A percentile compares a stretch with the other conserved stretches of the same genome.
Evolutionary conservation across 2,888 invertebrate species (phyloP).

Genomic region (Merodon equestris): DNA sequence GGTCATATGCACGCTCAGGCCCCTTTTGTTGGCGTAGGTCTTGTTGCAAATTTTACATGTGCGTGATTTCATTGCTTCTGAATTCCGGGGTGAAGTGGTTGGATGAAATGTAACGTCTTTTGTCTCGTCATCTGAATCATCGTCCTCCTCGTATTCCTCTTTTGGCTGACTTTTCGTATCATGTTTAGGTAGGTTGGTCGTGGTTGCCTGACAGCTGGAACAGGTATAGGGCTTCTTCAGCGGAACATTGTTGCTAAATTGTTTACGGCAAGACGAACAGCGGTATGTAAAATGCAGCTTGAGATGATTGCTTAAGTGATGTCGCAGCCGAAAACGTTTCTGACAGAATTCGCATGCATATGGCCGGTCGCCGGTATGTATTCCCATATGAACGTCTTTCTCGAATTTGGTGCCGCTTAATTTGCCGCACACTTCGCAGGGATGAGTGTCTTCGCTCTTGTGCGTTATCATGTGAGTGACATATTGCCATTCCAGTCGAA

Average conservation of each 20-base stretch:
- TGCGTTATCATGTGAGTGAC: constrained; percentile 71
- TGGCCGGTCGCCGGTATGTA: constrained; percentile 81
- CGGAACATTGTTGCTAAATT: constrained; percentile 72
- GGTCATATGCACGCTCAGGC: constrained; percentile 39
- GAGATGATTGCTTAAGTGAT: constrained; percentile 72
- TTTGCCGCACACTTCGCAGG: constrained; percentile 72
- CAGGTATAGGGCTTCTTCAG: constrained; percentile 72
- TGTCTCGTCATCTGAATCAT: constrained; percentile 44
- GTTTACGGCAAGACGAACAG: constrained; percentile 71
- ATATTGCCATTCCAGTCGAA: constrained; percentile 73
- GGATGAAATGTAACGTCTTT: constrained; percentile 47
- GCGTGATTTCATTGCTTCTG: constrained; percentile 25
- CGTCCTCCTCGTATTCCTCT: constrained; percentile 28
- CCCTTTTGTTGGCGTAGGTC: constrained; percentile 48
- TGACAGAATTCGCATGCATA: constrained; percentile 75
- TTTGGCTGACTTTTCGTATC: constrained; percentile 18
- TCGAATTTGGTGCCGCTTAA: constrained; percentile 70
- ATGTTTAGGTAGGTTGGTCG: not conserved
- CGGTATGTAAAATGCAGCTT: constrained; percentile 72
- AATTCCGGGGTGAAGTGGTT: constrained; percentile 2
- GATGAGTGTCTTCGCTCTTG: constrained; percentile 70
- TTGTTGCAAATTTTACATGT: constrained; percentile 55
- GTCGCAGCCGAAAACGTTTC: constrained; percentile 72
- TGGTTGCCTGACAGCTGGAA: constrained; percentile 52
- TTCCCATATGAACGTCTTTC: constrained; percentile 76